Evolutionary conservation across 2,113 vertebrate genomes (phyloP).

Genomic region (Morone chrysops): DNA sequence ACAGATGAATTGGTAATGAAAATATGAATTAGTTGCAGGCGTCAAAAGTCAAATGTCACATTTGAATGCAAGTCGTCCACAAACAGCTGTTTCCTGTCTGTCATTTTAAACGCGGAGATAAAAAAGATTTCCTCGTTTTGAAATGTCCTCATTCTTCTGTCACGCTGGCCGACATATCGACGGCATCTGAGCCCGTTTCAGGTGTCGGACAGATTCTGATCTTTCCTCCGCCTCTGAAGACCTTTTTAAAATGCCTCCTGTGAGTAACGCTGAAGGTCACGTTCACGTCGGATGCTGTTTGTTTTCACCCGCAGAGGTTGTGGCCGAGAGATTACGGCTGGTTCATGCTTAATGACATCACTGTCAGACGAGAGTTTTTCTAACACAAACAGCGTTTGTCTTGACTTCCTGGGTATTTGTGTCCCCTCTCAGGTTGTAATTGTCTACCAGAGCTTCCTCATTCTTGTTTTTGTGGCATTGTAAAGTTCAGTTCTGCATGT

Average conservation of each 20-base stretch:
- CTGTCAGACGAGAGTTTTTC: background rate
- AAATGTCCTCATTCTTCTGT: background rate
- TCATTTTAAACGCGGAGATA: background rate
- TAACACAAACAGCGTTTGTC: no score
- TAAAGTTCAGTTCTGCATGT: background rate
- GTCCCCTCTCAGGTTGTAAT: background rate
- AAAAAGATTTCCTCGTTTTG: background rate
- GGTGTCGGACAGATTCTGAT: background rate
- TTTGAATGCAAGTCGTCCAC: background rate
- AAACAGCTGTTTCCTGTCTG: background rate
- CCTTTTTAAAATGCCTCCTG: background rate
- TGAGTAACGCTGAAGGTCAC: no score
- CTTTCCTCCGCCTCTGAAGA: background rate
- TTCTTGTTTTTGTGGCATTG: background rate
- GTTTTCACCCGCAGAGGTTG: background rate
- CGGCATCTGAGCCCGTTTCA: background rate
- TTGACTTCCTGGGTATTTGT: background rate
- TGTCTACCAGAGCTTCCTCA: background rate
- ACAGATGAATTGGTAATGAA: no score
- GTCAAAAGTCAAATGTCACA: no score
- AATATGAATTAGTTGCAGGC: no score
- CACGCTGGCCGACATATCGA: background rate
- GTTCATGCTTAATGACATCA: background rate
- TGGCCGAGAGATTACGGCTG: background rate
- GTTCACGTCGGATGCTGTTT: no score